A percentile compares a stretch with the other conserved stretches of the same genome.
Conservation (phyloP, 2,113 vertebrate species). For the Planiliza haematocheilus region DNA sequence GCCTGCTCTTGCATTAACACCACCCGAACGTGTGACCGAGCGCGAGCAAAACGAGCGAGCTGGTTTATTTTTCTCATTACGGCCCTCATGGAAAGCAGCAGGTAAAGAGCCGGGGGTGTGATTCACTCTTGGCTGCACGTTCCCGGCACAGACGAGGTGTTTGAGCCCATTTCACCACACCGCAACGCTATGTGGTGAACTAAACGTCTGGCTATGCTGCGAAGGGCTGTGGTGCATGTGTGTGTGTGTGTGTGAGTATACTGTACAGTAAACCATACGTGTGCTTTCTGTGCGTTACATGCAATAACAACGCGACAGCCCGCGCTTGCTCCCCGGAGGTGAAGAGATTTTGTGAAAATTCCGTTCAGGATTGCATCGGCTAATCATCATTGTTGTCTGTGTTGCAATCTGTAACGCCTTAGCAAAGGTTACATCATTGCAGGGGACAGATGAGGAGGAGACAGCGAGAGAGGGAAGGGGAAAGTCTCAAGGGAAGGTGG, state of each 20-base stretch:
- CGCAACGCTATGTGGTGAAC: constrained; percentile 49
- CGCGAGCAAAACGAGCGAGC: constrained; percentile 37
- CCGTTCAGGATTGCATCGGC: constrained; percentile 79
- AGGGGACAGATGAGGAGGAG: constrained; percentile 69
- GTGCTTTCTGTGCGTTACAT: constrained; percentile 30
- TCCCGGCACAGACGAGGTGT: constrained; percentile 49
- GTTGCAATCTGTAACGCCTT: constrained; percentile 70
- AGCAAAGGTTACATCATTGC: constrained; percentile 81
- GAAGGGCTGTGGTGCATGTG: constrained; percentile 1
- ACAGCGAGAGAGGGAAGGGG: constrained; percentile 33
- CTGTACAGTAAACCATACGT: constrained; percentile 3
- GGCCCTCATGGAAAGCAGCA: constrained; percentile 66
- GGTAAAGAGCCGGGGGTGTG: constrained; percentile 41
- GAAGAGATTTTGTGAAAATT: constrained; percentile 78
- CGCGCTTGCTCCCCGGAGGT: constrained; percentile 60
- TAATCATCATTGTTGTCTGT: constrained; percentile 68
- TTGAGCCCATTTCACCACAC: constrained; percentile 42
- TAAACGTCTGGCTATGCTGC: constrained; percentile 62
- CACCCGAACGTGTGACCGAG: constrained; percentile 54
- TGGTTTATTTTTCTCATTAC: constrained; percentile 71
- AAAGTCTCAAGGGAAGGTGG: constrained; percentile 55
- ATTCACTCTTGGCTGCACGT: constrained; percentile 45
- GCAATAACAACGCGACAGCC: constrained; percentile 57
- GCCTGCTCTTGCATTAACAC: constrained; percentile 50
- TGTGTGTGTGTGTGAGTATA: constrained; percentile 2